phyloP scores from a whole-genome alignment of 2,888 invertebrate species.

The Eupithecia vulgata region DNA sequence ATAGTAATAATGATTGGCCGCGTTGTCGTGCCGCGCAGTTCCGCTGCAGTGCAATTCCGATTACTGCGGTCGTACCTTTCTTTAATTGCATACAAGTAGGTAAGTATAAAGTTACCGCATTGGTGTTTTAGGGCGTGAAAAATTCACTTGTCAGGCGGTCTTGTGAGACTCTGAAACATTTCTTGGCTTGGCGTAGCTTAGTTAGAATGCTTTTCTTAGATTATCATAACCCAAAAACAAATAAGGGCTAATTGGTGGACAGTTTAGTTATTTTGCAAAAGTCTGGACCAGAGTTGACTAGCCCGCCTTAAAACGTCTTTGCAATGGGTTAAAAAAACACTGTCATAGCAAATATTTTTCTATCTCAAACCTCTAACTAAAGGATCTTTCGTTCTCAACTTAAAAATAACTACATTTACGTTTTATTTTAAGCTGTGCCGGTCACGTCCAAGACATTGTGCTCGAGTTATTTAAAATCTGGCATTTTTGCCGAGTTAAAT shows the following conservation, averaged over 20 bases:
- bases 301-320: not conserved
- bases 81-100: slow-evolving; percentile 45
- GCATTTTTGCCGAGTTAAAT: slow-evolving; percentile 45
- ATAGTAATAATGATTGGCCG: no score
- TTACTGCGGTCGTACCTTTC: no score
- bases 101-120: slow-evolving; percentile 49
- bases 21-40: no score
- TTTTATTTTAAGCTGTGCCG: slow-evolving; percentile 37
- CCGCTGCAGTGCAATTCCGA: no score
- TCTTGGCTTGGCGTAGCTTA: not conserved
- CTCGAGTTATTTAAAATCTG: slow-evolving; percentile 50
- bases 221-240: not conserved
- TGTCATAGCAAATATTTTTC: not conserved
- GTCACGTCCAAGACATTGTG: slow-evolving; percentile 49
- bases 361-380: not conserved
- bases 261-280: not conserved
- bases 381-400: slow-evolving; percentile 27
- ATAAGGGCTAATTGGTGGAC: not conserved
- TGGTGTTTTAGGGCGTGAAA: slow-evolving; percentile 16
- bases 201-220: not conserved
- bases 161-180: not conserved
- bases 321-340: not conserved
- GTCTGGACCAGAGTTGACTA: not conserved
- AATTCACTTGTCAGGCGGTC: not conserved
- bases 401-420: slow-evolving; percentile 36